Percentiles rank a stretch among this genome's conserved stretches.
Conservation (phyloP, 2,797 vertebrate species). For the Knipowitschia caucasica region DNA sequence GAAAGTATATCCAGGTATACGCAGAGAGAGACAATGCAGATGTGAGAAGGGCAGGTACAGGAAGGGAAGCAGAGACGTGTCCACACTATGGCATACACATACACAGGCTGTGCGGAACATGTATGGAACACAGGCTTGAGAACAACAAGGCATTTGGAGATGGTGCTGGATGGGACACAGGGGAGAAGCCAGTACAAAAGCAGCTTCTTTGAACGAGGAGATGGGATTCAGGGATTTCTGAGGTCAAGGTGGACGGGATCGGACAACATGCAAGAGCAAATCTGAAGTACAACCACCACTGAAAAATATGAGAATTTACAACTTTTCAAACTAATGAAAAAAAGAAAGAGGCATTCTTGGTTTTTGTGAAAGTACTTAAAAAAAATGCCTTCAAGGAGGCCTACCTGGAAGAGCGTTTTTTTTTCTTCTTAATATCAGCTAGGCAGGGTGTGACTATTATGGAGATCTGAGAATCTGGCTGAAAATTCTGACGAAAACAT, state of each 20-base stretch:
- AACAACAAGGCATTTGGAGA: conserved; percentile 59
- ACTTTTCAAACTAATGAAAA: conserved; percentile 76
- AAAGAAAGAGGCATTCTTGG: conserved; percentile 78
- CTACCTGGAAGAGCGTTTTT: conserved; percentile 81
- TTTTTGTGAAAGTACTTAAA: conserved; percentile 71
- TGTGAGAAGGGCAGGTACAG: conserved; percentile 67
- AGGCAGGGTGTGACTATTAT: conserved; percentile 82
- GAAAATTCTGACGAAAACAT: conserved; percentile 83
- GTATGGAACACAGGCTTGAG: conserved; percentile 63
- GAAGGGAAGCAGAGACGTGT: conserved; percentile 50
- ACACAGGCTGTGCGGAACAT: conserved; percentile 69
- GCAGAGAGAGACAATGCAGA: conserved; percentile 71
- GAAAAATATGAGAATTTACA: conserved; percentile 69
- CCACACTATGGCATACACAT: conserved; percentile 69
- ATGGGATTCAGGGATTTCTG: conserved; percentile 13
- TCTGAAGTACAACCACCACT: conserved; percentile 76
- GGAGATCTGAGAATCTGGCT: conserved; percentile 78
- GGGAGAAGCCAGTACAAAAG: conserved; percentile 70
- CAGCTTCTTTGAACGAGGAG: conserved; percentile 53
- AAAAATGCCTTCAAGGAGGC: conserved; percentile 75
- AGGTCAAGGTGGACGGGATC: conserved; percentile 61
- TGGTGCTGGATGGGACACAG: conserved; percentile 75
- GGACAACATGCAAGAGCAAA: conserved; percentile 81
- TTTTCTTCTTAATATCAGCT: conserved; percentile 83
- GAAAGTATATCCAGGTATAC: conserved; percentile 47